Evolutionary conservation across 1,140 invertebrate species (phyloP), one percentile per base, ranked within the genome.

Genomic region (Andricus grossulariae): DNA sequence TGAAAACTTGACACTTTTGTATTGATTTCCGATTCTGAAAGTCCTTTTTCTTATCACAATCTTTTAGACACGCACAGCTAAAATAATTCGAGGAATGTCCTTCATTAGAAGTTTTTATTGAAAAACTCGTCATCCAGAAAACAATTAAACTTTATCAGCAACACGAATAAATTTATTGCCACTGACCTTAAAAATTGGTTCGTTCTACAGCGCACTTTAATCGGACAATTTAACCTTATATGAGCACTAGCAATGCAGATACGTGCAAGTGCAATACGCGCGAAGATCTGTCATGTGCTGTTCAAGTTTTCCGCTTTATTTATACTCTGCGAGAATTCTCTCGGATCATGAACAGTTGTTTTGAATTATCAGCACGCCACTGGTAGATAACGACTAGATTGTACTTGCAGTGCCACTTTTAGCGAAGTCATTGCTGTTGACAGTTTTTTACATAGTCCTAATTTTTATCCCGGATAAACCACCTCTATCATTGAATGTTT

Each of bases 281-380:
- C 16, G 13, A 16, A 66, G 13, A 39, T 39, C 60, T 66, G 60
- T 39, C 60, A 66, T 66, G 60, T n/a, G 12, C 21, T 15, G 15
- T n/a, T 66, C 60, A 45, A 39, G 32, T 66, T 25, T 66, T n/a
- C 16, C 15, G 12, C 12, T 66, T 66, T 66, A 66, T 66, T 66
- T 66, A 66, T 66, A 66, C 25, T 25, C 60, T 2, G 15, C 32
- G 60, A 2, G 25, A 39, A 66, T 39, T 39, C 39, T 25, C 60
- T n/a, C n/a, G 39, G 60, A 66, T 66, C 16, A 66, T n/a, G n/a
- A 66, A 54, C 16, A n/a, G 3, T 19, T 54, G 16, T 54, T 54
- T 18, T n/a, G n/a, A 45, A 66, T 66, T 66, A 66, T 66, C 16
- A 66, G 25, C 16, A 66, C 60, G 60, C 13, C 10, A n/a, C 13